Percentiles rank a stretch among this genome's conserved stretches.
Conservation (phyloP, 2,797 vertebrate genomes). For the Chanos chanos region DNA sequence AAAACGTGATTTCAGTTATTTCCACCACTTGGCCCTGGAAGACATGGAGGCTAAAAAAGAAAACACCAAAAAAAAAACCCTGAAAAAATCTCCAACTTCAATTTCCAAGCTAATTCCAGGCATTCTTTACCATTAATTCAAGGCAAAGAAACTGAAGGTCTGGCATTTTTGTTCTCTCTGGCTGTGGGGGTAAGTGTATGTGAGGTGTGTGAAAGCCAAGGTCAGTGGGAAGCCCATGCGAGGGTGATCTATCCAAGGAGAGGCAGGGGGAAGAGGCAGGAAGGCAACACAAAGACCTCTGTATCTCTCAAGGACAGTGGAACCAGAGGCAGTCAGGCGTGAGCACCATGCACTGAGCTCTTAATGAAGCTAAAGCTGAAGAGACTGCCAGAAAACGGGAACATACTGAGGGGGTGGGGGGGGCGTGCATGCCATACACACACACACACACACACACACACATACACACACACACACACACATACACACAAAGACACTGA, state of each 20-base stretch:
- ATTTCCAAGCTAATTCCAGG: too few species aligned
- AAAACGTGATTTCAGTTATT: too few species aligned
- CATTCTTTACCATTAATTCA: too few species aligned
- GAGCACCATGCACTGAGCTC: conserved; percentile 41
- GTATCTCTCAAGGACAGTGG: conserved; percentile 51
- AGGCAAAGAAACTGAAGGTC: too few species aligned
- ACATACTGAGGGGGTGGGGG: neutral
- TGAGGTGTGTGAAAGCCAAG: conserved; percentile 48
- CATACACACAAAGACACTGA: neutral
- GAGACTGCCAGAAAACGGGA: conserved; percentile 2
- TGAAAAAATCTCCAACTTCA: too few species aligned
- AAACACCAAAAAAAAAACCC: too few species aligned
- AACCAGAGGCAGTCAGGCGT: conserved; percentile 30
- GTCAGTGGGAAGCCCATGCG: conserved; percentile 46
- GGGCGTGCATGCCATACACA: neutral
- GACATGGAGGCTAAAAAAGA: too few species aligned
- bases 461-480: neutral
- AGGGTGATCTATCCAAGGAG: conserved; percentile 44
- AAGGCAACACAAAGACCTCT: conserved; percentile 30
- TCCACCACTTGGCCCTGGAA: too few species aligned
- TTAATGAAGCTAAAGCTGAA: conserved; percentile 47
- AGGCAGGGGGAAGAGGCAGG: conserved; percentile 16
- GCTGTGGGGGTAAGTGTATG: conserved; percentile 22
- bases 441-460: neutral
- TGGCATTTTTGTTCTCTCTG: conserved; percentile 42